These are phyloP conservation scores for Macrosiphum euphorbiae DNA, from an alignment of 2,888 invertebrate genomes.

Conservation along the genomic window DNA sequence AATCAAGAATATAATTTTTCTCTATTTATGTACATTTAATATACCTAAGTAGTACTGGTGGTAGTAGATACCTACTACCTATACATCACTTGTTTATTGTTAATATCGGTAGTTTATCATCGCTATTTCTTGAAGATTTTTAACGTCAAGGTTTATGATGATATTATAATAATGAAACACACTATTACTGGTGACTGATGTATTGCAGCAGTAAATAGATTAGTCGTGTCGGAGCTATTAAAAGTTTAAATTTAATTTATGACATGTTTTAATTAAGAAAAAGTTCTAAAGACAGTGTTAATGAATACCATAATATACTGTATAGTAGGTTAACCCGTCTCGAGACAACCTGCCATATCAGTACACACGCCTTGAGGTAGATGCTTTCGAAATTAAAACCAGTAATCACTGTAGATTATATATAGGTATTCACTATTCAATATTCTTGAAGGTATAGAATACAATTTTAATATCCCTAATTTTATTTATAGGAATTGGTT, in stretches of 20 bases:
- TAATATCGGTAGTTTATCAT: constrained; percentile 12
- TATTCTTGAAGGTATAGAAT: no score
- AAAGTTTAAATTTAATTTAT: constrained; percentile 55
- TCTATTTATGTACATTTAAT: background rate
- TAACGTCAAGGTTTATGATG: background rate
- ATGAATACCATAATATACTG: constrained; percentile 45
- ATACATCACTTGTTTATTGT: background rate
- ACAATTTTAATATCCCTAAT: no score
- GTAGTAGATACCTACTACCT: background rate
- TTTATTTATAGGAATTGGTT: no score
- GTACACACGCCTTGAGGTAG: background rate
- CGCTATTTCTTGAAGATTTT: background rate
- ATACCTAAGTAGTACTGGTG: no score
- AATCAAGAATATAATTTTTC: background rate
- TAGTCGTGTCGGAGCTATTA: constrained; percentile 8
- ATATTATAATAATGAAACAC: constrained; percentile 8
- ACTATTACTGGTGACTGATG: constrained; percentile 17
- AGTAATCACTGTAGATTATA: no score
- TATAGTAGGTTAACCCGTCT: background rate
- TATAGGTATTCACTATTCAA: no score
- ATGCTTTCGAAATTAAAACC: no score
- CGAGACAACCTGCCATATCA: background rate
- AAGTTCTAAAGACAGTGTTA: constrained; percentile 32
- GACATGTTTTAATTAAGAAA: constrained; percentile 57
- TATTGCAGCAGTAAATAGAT: constrained; percentile 26